These are phyloP conservation scores for Plecotus auritus DNA, from an alignment of 2,113 vertebrate species.

Conservation along the genomic window DNA sequence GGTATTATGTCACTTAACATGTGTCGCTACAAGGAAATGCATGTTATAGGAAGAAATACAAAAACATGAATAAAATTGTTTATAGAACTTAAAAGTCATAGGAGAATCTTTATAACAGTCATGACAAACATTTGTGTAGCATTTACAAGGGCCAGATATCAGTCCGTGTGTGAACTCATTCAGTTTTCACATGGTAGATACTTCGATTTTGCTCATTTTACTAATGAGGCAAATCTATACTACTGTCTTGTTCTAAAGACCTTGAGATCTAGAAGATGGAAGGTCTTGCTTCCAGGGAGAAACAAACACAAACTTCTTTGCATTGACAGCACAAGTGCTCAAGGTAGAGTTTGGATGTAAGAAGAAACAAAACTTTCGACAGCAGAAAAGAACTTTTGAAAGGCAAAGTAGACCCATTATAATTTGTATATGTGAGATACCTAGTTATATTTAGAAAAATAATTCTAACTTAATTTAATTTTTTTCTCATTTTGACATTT, in stretches of 20 bases:
- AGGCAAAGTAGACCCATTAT: background rate
- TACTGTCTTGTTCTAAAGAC: background rate
- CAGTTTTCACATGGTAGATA: background rate
- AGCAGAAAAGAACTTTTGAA: constrained; percentile 5
- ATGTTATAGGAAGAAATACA: background rate
- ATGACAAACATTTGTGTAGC: background rate
- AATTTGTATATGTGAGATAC: background rate
- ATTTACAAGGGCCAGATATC: background rate
- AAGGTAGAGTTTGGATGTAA: background rate
- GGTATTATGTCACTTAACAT: background rate
- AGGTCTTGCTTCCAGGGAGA: background rate
- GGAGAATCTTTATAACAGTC: background rate
- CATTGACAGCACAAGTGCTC: background rate
- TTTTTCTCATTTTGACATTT: constrained; percentile 34
- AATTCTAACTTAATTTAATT: background rate
- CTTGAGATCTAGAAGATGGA: background rate
- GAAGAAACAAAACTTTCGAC: background rate
- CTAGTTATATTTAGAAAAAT: constrained; percentile 18
- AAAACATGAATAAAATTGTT: background rate
- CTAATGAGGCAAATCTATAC: background rate
- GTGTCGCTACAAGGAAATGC: background rate
- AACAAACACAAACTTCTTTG: background rate
- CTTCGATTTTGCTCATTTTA: background rate
- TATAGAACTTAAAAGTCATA: background rate
- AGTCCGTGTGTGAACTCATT: background rate